Percentiles rank a stretch among this genome's conserved stretches.
phyloP scores from a whole-genome alignment of 2,113 vertebrate species.

The Lontra canadensis region DNA sequence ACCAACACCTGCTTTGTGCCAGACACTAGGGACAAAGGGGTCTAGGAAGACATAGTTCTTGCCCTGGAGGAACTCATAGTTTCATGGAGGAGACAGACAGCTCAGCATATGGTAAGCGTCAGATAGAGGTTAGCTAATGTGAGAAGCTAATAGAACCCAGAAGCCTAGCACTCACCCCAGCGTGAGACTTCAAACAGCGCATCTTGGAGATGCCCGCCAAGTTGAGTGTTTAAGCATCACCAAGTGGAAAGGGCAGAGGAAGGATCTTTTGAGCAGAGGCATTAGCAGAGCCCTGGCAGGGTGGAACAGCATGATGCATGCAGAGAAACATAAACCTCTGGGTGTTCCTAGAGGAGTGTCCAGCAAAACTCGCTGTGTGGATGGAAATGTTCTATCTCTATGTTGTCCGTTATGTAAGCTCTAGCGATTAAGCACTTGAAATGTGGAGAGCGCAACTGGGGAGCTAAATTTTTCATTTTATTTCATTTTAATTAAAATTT shows the following conservation, averaged over 20 bases:
- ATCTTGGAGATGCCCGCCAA: not conserved
- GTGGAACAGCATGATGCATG: not conserved
- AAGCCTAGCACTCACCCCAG: not conserved
- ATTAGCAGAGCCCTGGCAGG: not conserved
- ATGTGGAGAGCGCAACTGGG: not conserved
- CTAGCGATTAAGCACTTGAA: not conserved
- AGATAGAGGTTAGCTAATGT: not conserved
- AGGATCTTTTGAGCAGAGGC: not conserved
- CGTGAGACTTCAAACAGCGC: not conserved
- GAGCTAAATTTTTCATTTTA: not conserved
- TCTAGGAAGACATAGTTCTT: not conserved
- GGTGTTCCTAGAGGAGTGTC: not conserved
- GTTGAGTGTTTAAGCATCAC: not conserved
- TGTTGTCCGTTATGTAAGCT: not conserved
- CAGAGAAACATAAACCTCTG: not conserved
- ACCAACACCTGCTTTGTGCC: not conserved
- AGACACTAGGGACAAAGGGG: not conserved
- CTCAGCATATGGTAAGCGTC: not conserved
- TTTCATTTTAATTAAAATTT: constrained; percentile 43
- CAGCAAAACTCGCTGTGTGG: not conserved
- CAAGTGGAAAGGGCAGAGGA: not conserved
- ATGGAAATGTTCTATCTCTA: not conserved
- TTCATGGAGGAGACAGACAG: not conserved
- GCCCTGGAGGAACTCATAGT: not conserved
- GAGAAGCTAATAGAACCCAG: not conserved